Percentiles rank a stretch among this genome's conserved stretches.
These are phyloP conservation scores for Acanthosepion esculentum DNA, from an alignment of 2,888 invertebrate genomes.

Conservation along the genomic window DNA sequence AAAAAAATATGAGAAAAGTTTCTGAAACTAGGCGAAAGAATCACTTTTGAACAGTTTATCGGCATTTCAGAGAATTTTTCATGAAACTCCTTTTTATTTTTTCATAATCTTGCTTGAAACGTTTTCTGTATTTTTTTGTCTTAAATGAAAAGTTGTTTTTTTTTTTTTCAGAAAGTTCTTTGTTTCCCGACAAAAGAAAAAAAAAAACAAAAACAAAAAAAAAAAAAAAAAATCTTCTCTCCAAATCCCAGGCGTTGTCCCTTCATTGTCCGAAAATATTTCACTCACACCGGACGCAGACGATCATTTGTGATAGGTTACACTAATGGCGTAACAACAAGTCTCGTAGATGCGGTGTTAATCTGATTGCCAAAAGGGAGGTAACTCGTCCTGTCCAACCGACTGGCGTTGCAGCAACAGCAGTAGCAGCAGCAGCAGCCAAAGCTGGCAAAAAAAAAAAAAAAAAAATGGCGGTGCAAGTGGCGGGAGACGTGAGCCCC, in stretches of 20 bases:
- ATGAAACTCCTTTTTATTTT: no score
- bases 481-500: neutral
- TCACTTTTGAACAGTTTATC: no score
- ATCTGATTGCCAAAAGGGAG: neutral
- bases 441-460: neutral
- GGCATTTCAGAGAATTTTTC: no score
- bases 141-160: no score
- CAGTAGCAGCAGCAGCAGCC: no score
- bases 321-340: neutral
- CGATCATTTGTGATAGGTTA: neutral
- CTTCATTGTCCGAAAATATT: neutral
- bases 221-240: neutral
- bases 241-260: neutral
- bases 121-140: no score
- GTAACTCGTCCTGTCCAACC: neutral
- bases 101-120: no score
- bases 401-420: neutral
- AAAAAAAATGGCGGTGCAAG: neutral
- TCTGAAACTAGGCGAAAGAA: no score
- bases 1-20: no score
- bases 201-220: neutral
- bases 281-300: neutral
- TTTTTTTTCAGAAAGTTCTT: neutral
- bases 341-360: neutral
- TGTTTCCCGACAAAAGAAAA: neutral